Evolutionary conservation across 2,113 vertebrate species (phyloP).

Genomic region (Engraulis encrasicolus): DNA sequence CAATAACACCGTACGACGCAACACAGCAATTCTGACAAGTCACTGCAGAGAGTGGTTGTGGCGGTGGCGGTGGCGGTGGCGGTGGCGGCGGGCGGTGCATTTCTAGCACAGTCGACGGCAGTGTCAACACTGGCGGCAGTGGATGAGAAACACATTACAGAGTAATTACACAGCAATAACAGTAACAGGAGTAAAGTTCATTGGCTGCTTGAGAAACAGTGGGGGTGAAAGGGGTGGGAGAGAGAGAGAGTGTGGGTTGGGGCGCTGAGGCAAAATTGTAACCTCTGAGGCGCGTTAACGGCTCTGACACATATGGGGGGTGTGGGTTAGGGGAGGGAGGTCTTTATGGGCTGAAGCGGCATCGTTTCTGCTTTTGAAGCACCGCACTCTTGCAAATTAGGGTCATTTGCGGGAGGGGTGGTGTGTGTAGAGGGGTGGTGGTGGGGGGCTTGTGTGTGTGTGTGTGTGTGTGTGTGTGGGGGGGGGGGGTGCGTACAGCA

Average conservation of each 20-base stretch:
- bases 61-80: no score
- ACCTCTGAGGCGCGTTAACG: neutral
- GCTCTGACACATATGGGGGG: slow-evolving; percentile 14
- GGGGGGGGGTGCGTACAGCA: neutral
- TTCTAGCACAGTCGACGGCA: slow-evolving; percentile 18
- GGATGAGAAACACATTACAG: slow-evolving; percentile 24
- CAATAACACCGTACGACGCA: no score
- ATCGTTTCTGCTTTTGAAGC: slow-evolving; percentile 1
- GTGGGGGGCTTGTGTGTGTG: no score
- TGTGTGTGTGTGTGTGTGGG: no score
- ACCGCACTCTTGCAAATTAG: neutral
- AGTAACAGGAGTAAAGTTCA: neutral
- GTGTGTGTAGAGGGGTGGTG: neutral
- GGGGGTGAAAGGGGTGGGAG: no score
- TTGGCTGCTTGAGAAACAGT: slow-evolving; percentile 4
- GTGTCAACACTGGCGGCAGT: slow-evolving; percentile 26
- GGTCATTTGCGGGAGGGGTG: neutral
- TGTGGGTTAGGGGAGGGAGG: no score
- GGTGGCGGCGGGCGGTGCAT: slow-evolving; percentile 23
- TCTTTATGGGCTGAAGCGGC: slow-evolving; percentile 16
- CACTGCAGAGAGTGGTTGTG: no score
- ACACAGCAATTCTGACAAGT: slow-evolving; percentile 39
- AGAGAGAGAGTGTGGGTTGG: neutral
- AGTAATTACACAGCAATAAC: slow-evolving; percentile 21
- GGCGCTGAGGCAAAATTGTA: slow-evolving; percentile 13